Conservation (phyloP, 2,888 invertebrate species). For the Sialis fuliginosa region DNA sequence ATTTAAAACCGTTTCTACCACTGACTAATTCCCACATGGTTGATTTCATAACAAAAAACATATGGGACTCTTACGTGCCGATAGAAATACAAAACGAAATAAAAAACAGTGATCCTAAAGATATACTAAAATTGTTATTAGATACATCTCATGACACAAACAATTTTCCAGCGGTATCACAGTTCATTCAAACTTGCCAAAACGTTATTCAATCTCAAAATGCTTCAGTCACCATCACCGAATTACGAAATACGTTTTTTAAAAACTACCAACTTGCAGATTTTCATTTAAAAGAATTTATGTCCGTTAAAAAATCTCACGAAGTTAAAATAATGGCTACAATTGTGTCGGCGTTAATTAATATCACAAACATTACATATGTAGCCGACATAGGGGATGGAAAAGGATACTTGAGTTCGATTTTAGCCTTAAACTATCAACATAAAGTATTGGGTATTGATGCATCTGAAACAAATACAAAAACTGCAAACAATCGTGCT, state of each 20-base stretch:
- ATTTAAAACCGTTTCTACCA: conserved; percentile 37
- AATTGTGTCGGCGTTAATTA: conserved; percentile 34
- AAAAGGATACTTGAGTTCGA: conserved; percentile 67
- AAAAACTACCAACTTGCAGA: conserved; percentile 1
- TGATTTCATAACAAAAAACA: conserved; percentile 45
- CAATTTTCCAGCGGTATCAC: conserved; percentile 13
- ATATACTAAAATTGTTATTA: conserved; percentile 34
- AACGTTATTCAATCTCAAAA: conserved; percentile 7
- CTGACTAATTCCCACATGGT: conserved; percentile 66
- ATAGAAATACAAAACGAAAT: conserved; percentile 31
- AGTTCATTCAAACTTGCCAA: conserved; percentile 17
- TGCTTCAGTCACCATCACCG: too few species aligned
- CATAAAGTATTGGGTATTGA: conserved; percentile 70
- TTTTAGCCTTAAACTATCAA: conserved; percentile 48
- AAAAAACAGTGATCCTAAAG: conserved; percentile 22
- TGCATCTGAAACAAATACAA: conserved; percentile 45
- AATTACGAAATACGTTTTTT: conserved; percentile 16
- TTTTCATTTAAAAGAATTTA: conserved; percentile 41
- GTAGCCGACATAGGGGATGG: conserved; percentile 81
- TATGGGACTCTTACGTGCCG: conserved; percentile 45
- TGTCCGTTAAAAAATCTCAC: conserved; percentile 66
- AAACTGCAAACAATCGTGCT: conserved; percentile 42
- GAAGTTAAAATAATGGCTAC: conserved; percentile 53
- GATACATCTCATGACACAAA: conserved; percentile 12
- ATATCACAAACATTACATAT: conserved; percentile 22